A percentile compares a stretch with the other conserved stretches of the same genome.
These are phyloP conservation scores for Parazoanthus swiftii DNA, from an alignment of 92 coral and sea anemone species.

Conservation along the genomic window DNA sequence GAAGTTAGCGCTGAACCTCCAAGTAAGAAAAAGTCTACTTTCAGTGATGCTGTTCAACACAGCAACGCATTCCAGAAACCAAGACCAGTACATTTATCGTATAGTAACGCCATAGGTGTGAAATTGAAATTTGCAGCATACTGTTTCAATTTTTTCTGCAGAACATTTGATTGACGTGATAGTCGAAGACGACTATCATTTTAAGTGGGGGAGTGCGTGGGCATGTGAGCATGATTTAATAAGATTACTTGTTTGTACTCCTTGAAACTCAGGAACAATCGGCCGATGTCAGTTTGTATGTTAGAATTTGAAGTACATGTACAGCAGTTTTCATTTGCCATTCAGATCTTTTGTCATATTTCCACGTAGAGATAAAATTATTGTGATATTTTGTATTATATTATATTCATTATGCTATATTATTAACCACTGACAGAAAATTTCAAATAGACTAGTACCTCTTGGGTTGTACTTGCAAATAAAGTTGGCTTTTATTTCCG, in stretches of 20 bases:
- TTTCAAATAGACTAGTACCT: neutral
- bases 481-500: neutral
- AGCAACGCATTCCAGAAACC: neutral
- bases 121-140: neutral
- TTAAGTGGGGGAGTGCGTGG: neutral
- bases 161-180: neutral
- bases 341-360: no score
- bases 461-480: conserved; percentile 29
- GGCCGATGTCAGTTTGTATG: no score
- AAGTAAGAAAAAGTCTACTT: neutral
- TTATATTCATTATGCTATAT: no score
- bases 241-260: no score
- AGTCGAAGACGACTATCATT: neutral
- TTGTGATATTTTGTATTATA: no score
- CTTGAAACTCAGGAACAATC: no score
- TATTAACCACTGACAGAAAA: no score
- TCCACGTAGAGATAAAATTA: no score
- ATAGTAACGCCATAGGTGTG: neutral
- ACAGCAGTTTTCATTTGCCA: no score
- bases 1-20: neutral
- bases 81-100: neutral
- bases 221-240: no score
- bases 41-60: neutral
- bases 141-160: neutral
- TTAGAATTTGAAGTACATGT: no score